These are phyloP conservation scores for Melanerpes formicivorus DNA, from an alignment of 2,113 vertebrate species.

Conservation along the genomic window DNA sequence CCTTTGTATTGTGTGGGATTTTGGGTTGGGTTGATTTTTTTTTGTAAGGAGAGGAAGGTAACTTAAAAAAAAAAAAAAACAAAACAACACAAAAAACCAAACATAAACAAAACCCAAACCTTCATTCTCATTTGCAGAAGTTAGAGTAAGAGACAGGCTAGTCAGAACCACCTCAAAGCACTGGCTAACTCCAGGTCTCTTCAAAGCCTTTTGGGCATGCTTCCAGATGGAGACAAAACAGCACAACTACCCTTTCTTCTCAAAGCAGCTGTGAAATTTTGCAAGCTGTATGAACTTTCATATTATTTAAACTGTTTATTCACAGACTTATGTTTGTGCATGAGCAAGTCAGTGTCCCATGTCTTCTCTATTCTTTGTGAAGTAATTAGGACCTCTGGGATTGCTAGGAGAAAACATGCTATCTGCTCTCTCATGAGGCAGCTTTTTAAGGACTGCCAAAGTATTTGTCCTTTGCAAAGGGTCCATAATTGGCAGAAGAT, in stretches of 20 bases:
- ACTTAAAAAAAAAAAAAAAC: neutral
- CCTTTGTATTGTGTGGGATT: neutral
- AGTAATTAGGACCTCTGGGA: neutral
- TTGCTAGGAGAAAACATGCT: neutral
- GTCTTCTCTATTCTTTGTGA: neutral
- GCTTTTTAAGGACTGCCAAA: neutral
- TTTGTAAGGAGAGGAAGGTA: fast-evolving
- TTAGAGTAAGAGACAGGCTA: neutral
- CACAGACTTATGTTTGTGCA: neutral
- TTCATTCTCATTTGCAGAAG: neutral
- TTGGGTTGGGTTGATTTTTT: neutral
- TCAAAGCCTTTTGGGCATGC: neutral
- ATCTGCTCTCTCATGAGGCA: neutral
- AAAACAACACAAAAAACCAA: too few species aligned
- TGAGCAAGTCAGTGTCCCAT: neutral
- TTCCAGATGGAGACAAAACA: neutral
- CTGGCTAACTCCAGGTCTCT: neutral
- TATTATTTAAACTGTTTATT: neutral
- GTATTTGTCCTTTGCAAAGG: neutral
- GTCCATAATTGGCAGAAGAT: neutral
- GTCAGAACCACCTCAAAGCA: neutral
- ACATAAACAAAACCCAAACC: too few species aligned
- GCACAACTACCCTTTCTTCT: neutral
- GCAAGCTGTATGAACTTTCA: neutral
- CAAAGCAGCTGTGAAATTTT: neutral